Conservation (phyloP, 2,113 vertebrate genomes). For the Oreochromis aureus region DNA sequence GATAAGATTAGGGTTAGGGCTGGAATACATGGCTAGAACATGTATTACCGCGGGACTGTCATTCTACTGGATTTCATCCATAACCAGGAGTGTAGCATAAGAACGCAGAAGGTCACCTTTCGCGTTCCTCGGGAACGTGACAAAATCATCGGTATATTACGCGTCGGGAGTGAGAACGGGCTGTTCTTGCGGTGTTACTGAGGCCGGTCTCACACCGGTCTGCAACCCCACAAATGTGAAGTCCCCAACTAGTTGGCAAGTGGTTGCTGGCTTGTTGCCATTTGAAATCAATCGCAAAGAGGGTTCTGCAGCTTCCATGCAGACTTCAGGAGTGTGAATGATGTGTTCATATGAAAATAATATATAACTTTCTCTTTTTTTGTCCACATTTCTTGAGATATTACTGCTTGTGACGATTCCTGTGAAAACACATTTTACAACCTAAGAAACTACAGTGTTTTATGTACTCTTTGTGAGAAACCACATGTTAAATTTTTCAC, state of each 20-base stretch:
- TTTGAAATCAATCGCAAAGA: neutral
- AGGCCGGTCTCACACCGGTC: neutral
- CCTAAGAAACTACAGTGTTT: neutral
- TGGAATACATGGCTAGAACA: no score
- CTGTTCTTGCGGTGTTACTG: neutral
- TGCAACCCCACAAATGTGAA: neutral
- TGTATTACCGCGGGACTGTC: no score
- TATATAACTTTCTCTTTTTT: neutral
- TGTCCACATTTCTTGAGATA: neutral
- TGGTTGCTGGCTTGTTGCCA: neutral
- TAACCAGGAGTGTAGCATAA: no score
- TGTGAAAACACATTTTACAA: neutral
- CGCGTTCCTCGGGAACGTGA: no score
- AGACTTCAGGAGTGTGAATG: neutral
- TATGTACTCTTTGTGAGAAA: neutral
- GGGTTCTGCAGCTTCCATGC: neutral
- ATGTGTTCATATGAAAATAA: neutral
- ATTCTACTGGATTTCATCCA: no score
- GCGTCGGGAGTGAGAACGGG: neutral
- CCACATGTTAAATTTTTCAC: neutral
- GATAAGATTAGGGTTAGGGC: no score
- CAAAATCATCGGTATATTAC: neutral
- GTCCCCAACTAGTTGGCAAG: neutral
- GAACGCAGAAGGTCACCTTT: no score
- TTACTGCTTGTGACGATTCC: neutral